Evolutionary conservation across 2,797 vertebrate genomes (phyloP), one percentile per base, ranked within the genome.

Genomic region (Lutjanus argentimaculatus): DNA sequence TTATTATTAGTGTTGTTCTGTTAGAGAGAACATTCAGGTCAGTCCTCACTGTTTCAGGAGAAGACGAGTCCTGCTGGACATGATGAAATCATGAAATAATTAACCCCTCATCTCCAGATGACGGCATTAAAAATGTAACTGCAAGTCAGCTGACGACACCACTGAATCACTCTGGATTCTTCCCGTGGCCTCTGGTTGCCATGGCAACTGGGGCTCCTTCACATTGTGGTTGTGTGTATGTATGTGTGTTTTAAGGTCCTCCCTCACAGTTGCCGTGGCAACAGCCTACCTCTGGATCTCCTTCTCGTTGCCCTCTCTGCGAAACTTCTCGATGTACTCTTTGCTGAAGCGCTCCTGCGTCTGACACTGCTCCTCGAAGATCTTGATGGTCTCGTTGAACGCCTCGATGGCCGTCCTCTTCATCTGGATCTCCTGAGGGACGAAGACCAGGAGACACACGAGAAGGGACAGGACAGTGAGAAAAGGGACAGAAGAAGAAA

Each of bases 361-460:
- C 95, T 99, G 98, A 90, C 98, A 99, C 93, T 99, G 98, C 89
- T 99, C 98, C 94, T 99, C 98, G 80, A 99, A 99, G 96, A 99
- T 99, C 95, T 99, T 99, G 87, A 99, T 99, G 90, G 98, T 99
- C 96, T 99, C 98, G 75, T 99, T 99, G 89, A 99, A 99, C 12
- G 98, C 98, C 95, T 99, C 98, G 82, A 99, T 99, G 90, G 98
- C 98, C 22, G 98, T 99, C 92, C 98, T 96, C 96, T 99, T 99
- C 98, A 99, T 99, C 91, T 99, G 98, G 88, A 99, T 99, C 96
- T 99, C 98, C 97, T 99, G 87, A 1, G 40, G 69, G 79, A 14
- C 0, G 16, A 43, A 43, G 22, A 6, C 1, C 0, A 6, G 7
- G 1, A 22, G 21, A 8, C 12, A 11, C 15, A 9, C 0, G 6